Evolutionary conservation across 2,888 invertebrate genomes (phyloP), one percentile per base, ranked within the genome.

Genomic region (Anorthoa munda): DNA sequence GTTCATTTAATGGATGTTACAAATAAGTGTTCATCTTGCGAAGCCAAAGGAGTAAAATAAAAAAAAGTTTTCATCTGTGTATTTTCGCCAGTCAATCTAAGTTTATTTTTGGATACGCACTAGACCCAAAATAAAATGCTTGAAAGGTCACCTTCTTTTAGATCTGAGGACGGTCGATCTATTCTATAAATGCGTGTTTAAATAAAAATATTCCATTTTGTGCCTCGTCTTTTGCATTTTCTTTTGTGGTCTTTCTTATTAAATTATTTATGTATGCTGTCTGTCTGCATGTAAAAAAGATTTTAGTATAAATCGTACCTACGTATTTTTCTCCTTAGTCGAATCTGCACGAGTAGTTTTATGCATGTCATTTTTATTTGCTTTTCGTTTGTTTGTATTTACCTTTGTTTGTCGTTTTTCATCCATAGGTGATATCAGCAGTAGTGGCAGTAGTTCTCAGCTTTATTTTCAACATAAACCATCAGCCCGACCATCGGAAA

Each of bases 401-500:
- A 91, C 88, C 81, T 87, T 91, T 84, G 88, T 84, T 90, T 89
- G 87, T 88, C 89, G 87, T 90, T 91, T 90, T 88, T 87, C 85
- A 88, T 90, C 87, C 86, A 55, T 93, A 97, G 97, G 95, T 97
- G 31, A 79, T 97, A 61, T 97, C 97, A 89, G 97, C 97, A 46
- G 91, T 97, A 67, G 94, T 97, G 51, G 97, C 97, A 75, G 94
- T 97, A 60, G 89, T 97, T 61, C 95, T 97, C 79, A 97, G 97
- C 84, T 94, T 96, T 66, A 94, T 96, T 79, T 94, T 97, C 88
- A 96, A 97, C 92, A 97, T 97, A 85, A 97, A 97, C 92, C 97
- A 97, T 78, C 94, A 96, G 76, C 93, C 95, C 18, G 96, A 97
- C 76, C 97, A 97, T 65, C 93, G 95, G n/a, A 95, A 93, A 79